phyloP scores from a whole-genome alignment of 2,797 vertebrate genomes.

The Poecile montanus region DNA sequence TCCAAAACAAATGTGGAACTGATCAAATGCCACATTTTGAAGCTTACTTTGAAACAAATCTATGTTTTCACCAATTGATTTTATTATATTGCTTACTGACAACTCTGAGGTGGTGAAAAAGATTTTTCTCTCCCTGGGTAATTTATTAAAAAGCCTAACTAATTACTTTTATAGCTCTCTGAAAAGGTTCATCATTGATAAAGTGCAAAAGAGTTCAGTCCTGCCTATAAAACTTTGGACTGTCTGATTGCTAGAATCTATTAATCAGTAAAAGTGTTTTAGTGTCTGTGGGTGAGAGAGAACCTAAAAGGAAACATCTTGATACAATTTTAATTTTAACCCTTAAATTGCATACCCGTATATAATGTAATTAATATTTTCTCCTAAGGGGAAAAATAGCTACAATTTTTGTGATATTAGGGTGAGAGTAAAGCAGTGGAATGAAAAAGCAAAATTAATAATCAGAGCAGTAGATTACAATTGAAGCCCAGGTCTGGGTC shows the following conservation, averaged over 20 bases:
- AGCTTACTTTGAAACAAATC: background rate
- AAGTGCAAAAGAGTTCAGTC: constrained; percentile 18
- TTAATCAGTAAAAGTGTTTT: constrained; percentile 39
- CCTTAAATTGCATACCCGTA: background rate
- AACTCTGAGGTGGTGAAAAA: background rate
- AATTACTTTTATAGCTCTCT: constrained; percentile 11
- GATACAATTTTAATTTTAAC: background rate
- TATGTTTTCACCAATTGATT: background rate
- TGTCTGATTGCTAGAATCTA: constrained; percentile 11
- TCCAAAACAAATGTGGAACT: background rate
- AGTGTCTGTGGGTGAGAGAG: background rate
- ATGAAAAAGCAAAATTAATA: background rate
- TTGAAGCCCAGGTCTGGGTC: background rate
- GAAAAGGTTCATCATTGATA: background rate
- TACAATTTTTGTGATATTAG: background rate
- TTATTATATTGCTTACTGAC: background rate
- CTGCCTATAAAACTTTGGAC: constrained; percentile 34
- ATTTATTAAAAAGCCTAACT: constrained; percentile 9
- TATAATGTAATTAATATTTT: background rate
- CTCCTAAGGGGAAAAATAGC: background rate
- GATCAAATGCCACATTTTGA: background rate
- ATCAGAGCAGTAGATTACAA: background rate
- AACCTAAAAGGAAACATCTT: background rate
- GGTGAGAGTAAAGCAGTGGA: background rate
- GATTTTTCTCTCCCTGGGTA: background rate